These are phyloP conservation scores for Ginglymostoma cirratum DNA, from an alignment of 2,113 vertebrate species.

Conservation along the genomic window DNA sequence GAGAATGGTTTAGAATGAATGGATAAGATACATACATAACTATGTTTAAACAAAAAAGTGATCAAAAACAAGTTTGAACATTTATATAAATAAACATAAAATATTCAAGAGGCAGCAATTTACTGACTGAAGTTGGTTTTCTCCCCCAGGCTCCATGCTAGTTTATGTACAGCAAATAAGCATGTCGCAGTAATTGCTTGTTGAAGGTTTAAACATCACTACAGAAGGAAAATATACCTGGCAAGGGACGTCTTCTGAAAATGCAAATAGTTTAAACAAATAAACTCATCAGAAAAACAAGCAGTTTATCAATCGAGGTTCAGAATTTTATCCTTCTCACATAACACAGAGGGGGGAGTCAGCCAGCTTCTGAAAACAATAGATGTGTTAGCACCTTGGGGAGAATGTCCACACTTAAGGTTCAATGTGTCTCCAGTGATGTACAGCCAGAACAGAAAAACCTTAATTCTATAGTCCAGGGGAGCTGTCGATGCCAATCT, in stretches of 20 bases:
- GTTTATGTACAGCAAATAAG: neutral
- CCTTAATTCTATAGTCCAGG: neutral
- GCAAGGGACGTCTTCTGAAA: neutral
- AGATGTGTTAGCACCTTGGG: neutral
- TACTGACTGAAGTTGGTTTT: no score
- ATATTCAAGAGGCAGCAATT: neutral
- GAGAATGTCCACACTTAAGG: neutral
- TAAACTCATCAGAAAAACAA: constrained; percentile 4
- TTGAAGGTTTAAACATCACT: neutral
- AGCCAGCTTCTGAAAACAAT: neutral
- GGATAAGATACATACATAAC: neutral
- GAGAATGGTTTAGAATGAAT: neutral
- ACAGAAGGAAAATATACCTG: neutral
- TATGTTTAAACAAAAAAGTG: neutral
- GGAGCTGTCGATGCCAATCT: neutral
- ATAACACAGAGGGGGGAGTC: neutral
- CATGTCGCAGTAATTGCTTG: neutral
- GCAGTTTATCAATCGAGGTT: neutral
- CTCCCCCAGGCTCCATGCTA: neutral
- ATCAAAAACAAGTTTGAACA: neutral
- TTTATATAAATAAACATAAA: neutral
- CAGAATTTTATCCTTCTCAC: neutral
- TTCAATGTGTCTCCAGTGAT: neutral
- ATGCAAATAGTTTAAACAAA: constrained; percentile 16
- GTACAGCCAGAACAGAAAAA: neutral